Evolutionary conservation across 2,888 invertebrate genomes (phyloP).

Genomic region (Elaeidobius kamerunicus): DNA sequence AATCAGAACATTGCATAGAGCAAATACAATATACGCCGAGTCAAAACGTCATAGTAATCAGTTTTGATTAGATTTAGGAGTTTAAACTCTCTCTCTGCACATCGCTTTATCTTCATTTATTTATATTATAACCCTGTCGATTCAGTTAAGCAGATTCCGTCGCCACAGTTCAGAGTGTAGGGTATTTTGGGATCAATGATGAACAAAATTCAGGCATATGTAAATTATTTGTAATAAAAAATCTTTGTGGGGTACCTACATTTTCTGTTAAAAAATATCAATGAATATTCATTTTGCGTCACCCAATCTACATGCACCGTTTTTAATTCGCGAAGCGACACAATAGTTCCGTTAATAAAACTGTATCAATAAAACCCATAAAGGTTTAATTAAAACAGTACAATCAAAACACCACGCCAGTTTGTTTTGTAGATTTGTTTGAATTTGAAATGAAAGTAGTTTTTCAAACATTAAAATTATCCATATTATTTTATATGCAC

Average conservation of each 20-base stretch:
- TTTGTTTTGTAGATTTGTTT: constrained; percentile 44
- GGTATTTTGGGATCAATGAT: no score
- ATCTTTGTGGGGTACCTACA: no score
- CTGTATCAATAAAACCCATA: constrained; percentile 27
- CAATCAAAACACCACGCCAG: constrained; percentile 45
- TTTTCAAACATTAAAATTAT: constrained; percentile 26
- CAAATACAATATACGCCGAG: constrained; percentile 45
- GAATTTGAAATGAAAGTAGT: constrained; percentile 41
- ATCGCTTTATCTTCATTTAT: constrained; percentile 21
- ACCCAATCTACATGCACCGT: neutral
- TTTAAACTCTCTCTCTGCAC: constrained; percentile 34
- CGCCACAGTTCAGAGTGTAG: no score
- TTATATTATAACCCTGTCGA: constrained; percentile 22
- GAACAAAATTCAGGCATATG: no score
- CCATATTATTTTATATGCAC: constrained; percentile 16
- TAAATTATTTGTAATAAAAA: no score
- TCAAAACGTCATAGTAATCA: constrained; percentile 52
- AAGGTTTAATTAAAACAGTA: constrained; percentile 36
- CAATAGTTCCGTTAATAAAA: constrained; percentile 15
- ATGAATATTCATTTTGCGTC: neutral
- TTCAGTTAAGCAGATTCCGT: no score
- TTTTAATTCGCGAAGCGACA: constrained; percentile 4
- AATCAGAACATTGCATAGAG: constrained; percentile 43
- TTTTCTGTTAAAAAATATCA: no score
- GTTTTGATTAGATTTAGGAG: constrained; percentile 51